These are phyloP conservation scores for Napeogenes inachia DNA, from an alignment of 2,888 invertebrate species.

Conservation along the genomic window DNA sequence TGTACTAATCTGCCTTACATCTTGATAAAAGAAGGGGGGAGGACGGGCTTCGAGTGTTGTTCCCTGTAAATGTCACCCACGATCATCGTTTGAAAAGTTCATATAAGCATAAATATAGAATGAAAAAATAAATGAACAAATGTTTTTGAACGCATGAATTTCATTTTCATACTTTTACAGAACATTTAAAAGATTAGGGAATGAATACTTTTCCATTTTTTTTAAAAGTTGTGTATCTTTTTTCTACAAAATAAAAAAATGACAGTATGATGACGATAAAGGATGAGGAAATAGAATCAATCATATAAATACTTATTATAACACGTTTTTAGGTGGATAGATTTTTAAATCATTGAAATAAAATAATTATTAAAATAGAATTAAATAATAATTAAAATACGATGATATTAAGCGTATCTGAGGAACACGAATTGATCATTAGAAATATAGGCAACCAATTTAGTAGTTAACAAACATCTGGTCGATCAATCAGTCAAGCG, in stretches of 20 bases:
- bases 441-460: slow-evolving; percentile 1
- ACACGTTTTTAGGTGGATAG: too few relatives aligned
- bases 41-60: slow-evolving; percentile 53
- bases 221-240: neutral
- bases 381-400: too few relatives aligned
- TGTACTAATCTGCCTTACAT: slow-evolving; percentile 25
- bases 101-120: slow-evolving; percentile 11
- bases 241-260: too few relatives aligned
- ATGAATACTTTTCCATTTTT: slow-evolving; percentile 7
- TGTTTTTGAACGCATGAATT: slow-evolving; percentile 9
- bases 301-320: too few relatives aligned
- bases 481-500: neutral
- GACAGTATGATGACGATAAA: too few relatives aligned
- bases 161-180: slow-evolving; percentile 14
- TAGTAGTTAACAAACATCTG: neutral
- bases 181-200: neutral
- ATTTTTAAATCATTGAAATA: too few relatives aligned
- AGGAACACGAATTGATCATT: neutral
- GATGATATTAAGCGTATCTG: too few relatives aligned
- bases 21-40: slow-evolving; percentile 31
- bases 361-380: too few relatives aligned
- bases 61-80: slow-evolving; percentile 67
- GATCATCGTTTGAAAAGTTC: slow-evolving; percentile 49
- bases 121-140: too few relatives aligned
- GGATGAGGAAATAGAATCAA: too few relatives aligned